Base-by-base conservation (phyloP, 2,888 invertebrate genomes). In the Galerucella calmariensis region DNA sequence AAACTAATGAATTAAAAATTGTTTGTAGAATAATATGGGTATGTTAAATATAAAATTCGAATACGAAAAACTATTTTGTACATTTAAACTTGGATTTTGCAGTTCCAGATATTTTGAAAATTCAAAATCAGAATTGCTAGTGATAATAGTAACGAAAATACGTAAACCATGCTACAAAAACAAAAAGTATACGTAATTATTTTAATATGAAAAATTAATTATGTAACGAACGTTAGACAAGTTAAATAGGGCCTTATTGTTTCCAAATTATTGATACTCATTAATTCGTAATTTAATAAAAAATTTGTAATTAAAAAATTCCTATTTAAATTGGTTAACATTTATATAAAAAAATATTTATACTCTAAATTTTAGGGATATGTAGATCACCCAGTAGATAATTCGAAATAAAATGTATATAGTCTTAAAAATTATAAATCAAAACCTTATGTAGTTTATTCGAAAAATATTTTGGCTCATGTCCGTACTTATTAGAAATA, bases 131-230 rank as follows among this genome's bases (percentile, higher is more conserved):
- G 77, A 81, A 81, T 82, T 84, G 83, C 82, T 83, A 84, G 85
- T 85, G 85, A 85, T 85, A 84, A 81, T 80, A 81, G 81, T 81
- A 85, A 86, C 83, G 82, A 84, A 86, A 84, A 87, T 87, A 87
- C 87, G 87, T 87, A 87, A 82, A 83, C 79, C 68, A 83, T 84
- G 85, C 85, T 86, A 86, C 86, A 86, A 86, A 83, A 84, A 35
- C 8, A 35, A 82, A 79, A 84, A 84, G 87, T 87, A 87, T 87
- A 87, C 87, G 87, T 85, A 85, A 82, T 82, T 84, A 84, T 83
- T 83, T 83, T 84, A 82, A 76, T 83, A 84, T 83, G 82, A 81
- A 79, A 82, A 82, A 82, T 56, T 56, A 56, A 81, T 76, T 20
- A 79, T 81, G 80, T 81, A 80, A 79, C 77, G 78, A 79, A 74